A percentile compares a stretch with the other conserved stretches of the same genome.
phyloP scores from a whole-genome alignment of 2,888 invertebrate genomes.

The Kuschelorhynchus macadamiae region DNA sequence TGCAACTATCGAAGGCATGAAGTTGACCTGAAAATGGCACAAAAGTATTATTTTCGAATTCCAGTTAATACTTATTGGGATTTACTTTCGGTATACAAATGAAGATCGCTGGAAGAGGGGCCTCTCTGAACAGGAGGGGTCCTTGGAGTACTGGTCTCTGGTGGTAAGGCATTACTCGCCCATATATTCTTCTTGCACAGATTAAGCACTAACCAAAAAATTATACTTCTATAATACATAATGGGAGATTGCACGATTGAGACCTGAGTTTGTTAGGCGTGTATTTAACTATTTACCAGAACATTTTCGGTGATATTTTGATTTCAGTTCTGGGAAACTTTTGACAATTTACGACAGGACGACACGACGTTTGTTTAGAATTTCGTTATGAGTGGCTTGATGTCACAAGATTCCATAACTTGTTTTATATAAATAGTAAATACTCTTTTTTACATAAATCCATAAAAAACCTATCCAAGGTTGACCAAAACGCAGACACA shows the following conservation, averaged over 20 bases:
- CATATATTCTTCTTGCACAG: constrained; percentile 60
- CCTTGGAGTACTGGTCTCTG: constrained; percentile 21
- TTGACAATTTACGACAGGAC: too few relatives aligned
- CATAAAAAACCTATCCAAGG: too few relatives aligned
- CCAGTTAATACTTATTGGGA: constrained; percentile 42
- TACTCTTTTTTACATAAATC: too few relatives aligned
- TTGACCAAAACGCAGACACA: too few relatives aligned
- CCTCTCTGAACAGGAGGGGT: constrained; percentile 62
- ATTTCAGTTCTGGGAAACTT: background rate
- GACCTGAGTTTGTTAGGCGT: background rate
- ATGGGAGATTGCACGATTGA: constrained; percentile 1
- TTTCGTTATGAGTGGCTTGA: too few relatives aligned
- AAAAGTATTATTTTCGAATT: constrained; percentile 12
- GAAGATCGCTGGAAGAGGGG: constrained; percentile 70
- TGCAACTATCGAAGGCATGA: constrained; percentile 68
- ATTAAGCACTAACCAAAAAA: constrained; percentile 65
- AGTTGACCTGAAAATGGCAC: constrained; percentile 33
- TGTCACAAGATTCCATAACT: too few relatives aligned
- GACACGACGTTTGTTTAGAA: too few relatives aligned
- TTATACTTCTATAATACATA: constrained; percentile 51
- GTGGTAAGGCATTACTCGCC: constrained; percentile 38
- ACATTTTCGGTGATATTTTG: constrained; percentile 24
- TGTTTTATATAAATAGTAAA: too few relatives aligned
- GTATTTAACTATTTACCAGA: constrained; percentile 20
- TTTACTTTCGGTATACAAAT: constrained; percentile 74